Conservation (phyloP, 2,888 invertebrate genomes). For the Spisula subtruncata region DNA sequence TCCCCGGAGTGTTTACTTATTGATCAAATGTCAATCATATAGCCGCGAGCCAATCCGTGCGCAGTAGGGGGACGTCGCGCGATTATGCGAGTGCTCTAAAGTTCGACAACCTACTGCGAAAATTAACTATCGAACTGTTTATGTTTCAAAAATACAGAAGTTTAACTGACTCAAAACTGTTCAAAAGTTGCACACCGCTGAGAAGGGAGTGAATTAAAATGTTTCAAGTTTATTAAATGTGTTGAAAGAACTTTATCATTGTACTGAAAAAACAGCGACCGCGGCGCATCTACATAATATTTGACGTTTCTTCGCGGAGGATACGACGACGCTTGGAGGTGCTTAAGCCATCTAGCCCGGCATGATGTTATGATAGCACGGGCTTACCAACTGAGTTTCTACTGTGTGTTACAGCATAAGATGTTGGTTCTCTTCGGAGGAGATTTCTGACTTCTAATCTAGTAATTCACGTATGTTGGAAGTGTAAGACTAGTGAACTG, state of each 20-base stretch:
- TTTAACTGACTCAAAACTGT: conserved; percentile 70
- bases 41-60: conserved; percentile 72
- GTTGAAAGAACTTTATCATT: conserved; percentile 53
- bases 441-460: conserved; percentile 42
- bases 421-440: conserved; percentile 30
- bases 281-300: conserved; percentile 48
- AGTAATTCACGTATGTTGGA: conserved; percentile 36
- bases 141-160: conserved; percentile 71
- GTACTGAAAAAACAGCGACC: conserved; percentile 57
- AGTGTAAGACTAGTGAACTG: conserved; percentile 22
- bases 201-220: conserved; percentile 69
- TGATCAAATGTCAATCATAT: conserved; percentile 73
- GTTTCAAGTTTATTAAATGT: conserved; percentile 68
- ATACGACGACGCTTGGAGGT: conserved; percentile 37
- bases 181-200: conserved; percentile 65
- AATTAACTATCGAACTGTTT: conserved; percentile 74
- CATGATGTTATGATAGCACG: conserved; percentile 36
- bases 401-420: conserved; percentile 59
- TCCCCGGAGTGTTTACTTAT: conserved; percentile 69
- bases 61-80: conserved; percentile 62
- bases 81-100: conserved; percentile 65
- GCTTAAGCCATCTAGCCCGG: conserved; percentile 41
- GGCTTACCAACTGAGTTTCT: conserved; percentile 43
- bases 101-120: conserved; percentile 71
- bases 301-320: conserved; percentile 39